These are phyloP conservation scores for Tenthredo amoena DNA, from an alignment of 2,888 invertebrate species.

Conservation along the genomic window DNA sequence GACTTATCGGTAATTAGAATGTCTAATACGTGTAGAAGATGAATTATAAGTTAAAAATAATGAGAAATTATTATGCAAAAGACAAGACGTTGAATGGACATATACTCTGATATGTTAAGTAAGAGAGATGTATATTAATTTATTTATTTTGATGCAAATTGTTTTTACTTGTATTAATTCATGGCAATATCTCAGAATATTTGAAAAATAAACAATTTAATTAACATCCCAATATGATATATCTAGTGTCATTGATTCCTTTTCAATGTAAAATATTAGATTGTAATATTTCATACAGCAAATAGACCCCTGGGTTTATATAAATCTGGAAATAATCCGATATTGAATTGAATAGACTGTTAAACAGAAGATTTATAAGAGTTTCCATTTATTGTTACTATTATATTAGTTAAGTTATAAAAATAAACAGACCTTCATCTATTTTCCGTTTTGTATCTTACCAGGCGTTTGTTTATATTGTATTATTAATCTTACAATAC, in stretches of 20 bases:
- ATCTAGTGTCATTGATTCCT: neutral
- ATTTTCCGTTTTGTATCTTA: neutral
- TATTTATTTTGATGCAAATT: constrained; percentile 22
- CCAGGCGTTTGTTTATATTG: neutral
- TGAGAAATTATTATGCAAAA: neutral
- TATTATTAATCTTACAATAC: constrained; percentile 5
- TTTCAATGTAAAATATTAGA: neutral
- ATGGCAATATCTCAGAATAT: neutral
- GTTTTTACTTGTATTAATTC: constrained; percentile 28
- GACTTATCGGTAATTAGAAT: neutral
- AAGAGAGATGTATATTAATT: constrained; percentile 15
- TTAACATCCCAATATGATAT: neutral
- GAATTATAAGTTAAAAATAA: neutral
- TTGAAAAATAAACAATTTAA: constrained; percentile 25
- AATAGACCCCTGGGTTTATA: neutral
- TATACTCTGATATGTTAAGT: neutral
- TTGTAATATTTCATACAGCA: neutral
- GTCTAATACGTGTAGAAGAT: neutral
- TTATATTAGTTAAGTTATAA: constrained; percentile 19
- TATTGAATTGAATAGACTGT: neutral
- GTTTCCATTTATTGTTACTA: constrained; percentile 5
- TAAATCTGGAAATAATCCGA: neutral
- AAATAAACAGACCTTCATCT: constrained; percentile 11
- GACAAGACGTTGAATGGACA: neutral
- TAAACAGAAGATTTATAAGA: neutral